phyloP scores from a whole-genome alignment of 2,888 invertebrate species.

The Trichacis sp. region DNA sequence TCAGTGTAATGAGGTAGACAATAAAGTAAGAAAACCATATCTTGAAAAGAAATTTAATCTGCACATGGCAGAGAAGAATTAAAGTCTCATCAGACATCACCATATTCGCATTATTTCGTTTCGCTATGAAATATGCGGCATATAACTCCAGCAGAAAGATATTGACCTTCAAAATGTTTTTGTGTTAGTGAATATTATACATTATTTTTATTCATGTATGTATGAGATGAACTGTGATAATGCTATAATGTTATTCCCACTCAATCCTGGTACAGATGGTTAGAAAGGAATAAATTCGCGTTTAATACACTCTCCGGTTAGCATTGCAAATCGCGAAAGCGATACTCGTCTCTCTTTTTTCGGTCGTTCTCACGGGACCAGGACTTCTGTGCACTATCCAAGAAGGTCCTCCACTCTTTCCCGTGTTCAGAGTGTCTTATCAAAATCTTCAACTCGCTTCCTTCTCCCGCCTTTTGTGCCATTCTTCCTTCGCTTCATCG shows the following conservation, averaged over 20 bases:
- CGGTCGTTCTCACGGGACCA: conserved; percentile 37
- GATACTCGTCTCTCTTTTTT: conserved; percentile 39
- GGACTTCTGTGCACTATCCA: conserved; percentile 26
- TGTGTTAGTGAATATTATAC: too few species aligned
- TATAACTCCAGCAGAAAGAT: too few species aligned
- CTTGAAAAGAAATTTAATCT: too few species aligned
- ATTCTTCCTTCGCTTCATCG: conserved; percentile 25
- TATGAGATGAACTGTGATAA: conserved; percentile 57
- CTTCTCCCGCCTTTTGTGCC: conserved; percentile 15
- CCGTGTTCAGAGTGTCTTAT: conserved; percentile 51
- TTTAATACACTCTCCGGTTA: conserved; percentile 66
- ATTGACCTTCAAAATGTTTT: too few species aligned
- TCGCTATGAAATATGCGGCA: conserved; percentile 37
- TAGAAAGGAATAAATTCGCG: conserved; percentile 66
- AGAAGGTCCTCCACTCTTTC: conserved; percentile 40
- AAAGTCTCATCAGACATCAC: neutral
- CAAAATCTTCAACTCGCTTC: conserved; percentile 19
- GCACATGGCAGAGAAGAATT: too few species aligned
- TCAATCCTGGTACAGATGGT: conserved; percentile 59
- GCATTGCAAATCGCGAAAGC: conserved; percentile 63
- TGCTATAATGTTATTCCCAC: conserved; percentile 49
- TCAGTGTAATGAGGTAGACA: too few species aligned
- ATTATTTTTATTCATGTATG: too few species aligned
- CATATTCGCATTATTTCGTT: conserved; percentile 19
- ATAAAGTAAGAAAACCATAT: too few species aligned